A percentile compares a stretch with the other conserved stretches of the same genome.
These are phyloP conservation scores for Salvelinus namaycush DNA, from an alignment of 2,113 vertebrate genomes.

Conservation along the genomic window DNA sequence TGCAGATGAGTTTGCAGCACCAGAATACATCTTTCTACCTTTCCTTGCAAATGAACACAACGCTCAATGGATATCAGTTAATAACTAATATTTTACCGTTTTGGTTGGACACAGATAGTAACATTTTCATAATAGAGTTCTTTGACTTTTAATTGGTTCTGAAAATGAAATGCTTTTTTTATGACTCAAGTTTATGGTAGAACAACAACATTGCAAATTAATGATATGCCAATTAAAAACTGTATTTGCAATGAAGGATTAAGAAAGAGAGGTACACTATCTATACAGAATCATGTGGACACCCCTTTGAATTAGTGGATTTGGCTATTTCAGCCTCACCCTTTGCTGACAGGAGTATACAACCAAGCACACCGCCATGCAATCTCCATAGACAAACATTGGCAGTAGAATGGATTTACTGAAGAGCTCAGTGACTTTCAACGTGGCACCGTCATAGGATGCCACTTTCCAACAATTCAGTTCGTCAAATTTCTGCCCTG, in stretches of 20 bases:
- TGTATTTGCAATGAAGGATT: constrained; percentile 43
- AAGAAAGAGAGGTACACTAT: neutral
- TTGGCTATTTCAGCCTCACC: too few species aligned
- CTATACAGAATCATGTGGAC: too few species aligned
- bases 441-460: too few species aligned
- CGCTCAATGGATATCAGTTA: constrained; percentile 75
- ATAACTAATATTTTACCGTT: constrained; percentile 71
- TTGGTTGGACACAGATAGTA: constrained; percentile 74
- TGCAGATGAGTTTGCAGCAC: constrained; percentile 50
- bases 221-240: constrained; percentile 45
- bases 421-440: too few species aligned
- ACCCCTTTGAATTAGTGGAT: too few species aligned
- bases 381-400: too few species aligned
- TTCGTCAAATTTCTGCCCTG: too few species aligned
- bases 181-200: constrained; percentile 34
- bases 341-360: too few species aligned
- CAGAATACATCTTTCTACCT: constrained; percentile 61
- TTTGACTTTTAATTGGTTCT: constrained; percentile 78
- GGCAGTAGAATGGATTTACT: too few species aligned
- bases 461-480: too few species aligned
- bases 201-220: constrained; percentile 32
- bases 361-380: too few species aligned
- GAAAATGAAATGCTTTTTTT: constrained; percentile 59
- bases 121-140: constrained; percentile 69
- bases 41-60: constrained; percentile 53